Conservation (phyloP, 2,113 vertebrate genomes). For the Andinoacara biseriatus region DNA sequence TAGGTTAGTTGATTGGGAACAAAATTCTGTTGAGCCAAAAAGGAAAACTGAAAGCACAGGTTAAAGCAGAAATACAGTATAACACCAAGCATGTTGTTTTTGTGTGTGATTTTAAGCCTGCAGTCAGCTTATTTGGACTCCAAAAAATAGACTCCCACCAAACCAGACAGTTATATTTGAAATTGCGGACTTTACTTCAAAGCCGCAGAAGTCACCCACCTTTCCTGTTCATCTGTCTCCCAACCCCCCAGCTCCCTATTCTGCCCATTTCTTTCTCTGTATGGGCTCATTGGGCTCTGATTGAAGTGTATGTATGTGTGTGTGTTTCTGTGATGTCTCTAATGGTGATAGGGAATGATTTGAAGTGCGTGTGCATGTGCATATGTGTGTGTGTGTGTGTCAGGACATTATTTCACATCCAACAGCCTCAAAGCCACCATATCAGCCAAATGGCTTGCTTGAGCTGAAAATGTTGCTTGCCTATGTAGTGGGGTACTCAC, state of each 20-base stretch:
- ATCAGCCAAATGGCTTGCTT: slow-evolving; percentile 47
- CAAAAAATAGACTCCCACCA: slow-evolving; percentile 35
- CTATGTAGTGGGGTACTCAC: neutral
- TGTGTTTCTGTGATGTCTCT: slow-evolving; percentile 18
- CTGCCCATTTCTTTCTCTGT: slow-evolving; percentile 47
- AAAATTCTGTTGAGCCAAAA: neutral
- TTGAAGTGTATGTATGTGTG: slow-evolving; percentile 43
- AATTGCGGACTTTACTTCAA: slow-evolving; percentile 44
- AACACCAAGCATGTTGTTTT: neutral
- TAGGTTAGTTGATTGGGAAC: neutral
- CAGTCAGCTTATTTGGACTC: neutral
- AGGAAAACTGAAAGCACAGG: neutral
- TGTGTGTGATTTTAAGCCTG: neutral
- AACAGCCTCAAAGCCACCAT: slow-evolving; percentile 42
- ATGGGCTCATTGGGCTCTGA: slow-evolving; percentile 58
- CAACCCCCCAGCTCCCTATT: neutral
- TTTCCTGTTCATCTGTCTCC: neutral
- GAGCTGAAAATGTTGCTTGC: slow-evolving; percentile 29
- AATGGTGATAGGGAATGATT: slow-evolving; percentile 49
- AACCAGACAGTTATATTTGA: slow-evolving; percentile 24
- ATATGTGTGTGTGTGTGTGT: slow-evolving; percentile 35
- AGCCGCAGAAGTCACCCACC: slow-evolving; percentile 44
- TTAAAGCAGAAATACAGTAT: neutral
- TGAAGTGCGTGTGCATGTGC: slow-evolving; percentile 19
- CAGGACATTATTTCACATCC: slow-evolving; percentile 56